Percentiles rank a stretch among this genome's conserved stretches.
phyloP scores from a whole-genome alignment of 2,113 vertebrate genomes.

The Sialia sialis region DNA sequence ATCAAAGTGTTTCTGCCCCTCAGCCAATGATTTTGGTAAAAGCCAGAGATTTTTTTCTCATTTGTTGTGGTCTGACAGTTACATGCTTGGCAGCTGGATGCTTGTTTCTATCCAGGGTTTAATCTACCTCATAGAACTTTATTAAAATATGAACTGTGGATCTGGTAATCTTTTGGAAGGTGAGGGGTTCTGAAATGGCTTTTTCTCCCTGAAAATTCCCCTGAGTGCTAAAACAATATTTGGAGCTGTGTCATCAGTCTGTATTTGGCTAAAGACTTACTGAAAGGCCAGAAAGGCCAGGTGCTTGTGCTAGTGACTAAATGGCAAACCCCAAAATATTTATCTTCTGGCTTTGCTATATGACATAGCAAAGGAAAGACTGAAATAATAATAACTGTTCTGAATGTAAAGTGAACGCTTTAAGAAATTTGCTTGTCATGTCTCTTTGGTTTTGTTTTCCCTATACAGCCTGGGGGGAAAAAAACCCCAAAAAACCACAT shows the following conservation, averaged over 20 bases:
- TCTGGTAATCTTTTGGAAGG: background rate
- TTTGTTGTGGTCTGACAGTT: slow-evolving; percentile 10
- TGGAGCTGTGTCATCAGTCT: background rate
- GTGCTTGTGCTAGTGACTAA: background rate
- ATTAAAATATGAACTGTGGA: background rate
- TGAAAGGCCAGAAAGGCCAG: background rate
- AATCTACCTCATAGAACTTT: background rate
- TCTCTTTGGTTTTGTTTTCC: background rate
- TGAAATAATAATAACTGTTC: background rate
- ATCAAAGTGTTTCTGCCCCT: background rate
- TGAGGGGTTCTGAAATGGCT: background rate
- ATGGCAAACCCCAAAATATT: background rate
- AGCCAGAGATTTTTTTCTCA: background rate
- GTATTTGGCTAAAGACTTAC: background rate
- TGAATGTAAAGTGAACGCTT: background rate
- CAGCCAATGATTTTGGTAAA: background rate
- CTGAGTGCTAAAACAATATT: background rate
- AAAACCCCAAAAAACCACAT: too few species aligned
- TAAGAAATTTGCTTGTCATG: background rate
- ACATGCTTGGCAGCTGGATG: background rate
- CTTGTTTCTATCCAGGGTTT: background rate
- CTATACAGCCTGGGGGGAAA: too few species aligned
- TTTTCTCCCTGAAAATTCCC: background rate
- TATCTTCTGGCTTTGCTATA: background rate
- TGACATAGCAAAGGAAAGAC: background rate